phyloP scores from a whole-genome alignment of 2,888 invertebrate species.

The Cyrtodaria siliqua region DNA sequence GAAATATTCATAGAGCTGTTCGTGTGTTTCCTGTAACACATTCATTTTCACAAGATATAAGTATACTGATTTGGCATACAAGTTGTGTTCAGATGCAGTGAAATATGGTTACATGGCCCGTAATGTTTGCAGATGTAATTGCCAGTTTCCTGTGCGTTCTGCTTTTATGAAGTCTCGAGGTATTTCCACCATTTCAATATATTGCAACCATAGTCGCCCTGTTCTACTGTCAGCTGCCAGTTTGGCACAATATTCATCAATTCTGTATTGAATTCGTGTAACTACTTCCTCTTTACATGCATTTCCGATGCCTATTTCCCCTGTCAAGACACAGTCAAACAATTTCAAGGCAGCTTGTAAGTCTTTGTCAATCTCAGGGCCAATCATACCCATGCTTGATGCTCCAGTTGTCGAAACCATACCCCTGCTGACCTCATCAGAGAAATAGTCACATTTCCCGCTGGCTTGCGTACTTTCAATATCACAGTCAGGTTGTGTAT shows the following conservation, averaged over 20 bases:
- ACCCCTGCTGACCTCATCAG: too few relatives aligned
- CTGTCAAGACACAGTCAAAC: slow-evolving; percentile 7
- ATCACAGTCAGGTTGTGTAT: too few relatives aligned
- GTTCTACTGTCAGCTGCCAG: slow-evolving; percentile 11
- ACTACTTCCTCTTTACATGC: slow-evolving; percentile 9
- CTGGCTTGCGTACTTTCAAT: too few relatives aligned
- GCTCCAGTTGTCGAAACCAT: too few relatives aligned
- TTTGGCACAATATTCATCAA: slow-evolving; percentile 5
- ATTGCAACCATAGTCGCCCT: slow-evolving; percentile 31
- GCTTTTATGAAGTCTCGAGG: slow-evolving; percentile 25
- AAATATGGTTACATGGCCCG: slow-evolving; percentile 60
- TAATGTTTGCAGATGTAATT: slow-evolving; percentile 8
- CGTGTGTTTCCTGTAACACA: slow-evolving; percentile 30
- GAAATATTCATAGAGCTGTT: slow-evolving; percentile 57
- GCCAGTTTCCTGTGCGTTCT: too few relatives aligned
- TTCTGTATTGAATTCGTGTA: not conserved
- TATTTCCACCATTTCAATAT: slow-evolving; percentile 37
- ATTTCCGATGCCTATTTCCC: slow-evolving; percentile 4
- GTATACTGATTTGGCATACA: slow-evolving; percentile 55
- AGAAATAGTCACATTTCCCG: too few relatives aligned
- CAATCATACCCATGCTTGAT: too few relatives aligned
- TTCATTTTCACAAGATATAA: slow-evolving; percentile 49
- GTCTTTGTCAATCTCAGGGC: too few relatives aligned
- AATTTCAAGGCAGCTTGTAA: not conserved
- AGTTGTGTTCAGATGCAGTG: slow-evolving; percentile 59